Base-by-base conservation (phyloP, 2,797 vertebrate species). In the Buceros bicornis region DNA sequence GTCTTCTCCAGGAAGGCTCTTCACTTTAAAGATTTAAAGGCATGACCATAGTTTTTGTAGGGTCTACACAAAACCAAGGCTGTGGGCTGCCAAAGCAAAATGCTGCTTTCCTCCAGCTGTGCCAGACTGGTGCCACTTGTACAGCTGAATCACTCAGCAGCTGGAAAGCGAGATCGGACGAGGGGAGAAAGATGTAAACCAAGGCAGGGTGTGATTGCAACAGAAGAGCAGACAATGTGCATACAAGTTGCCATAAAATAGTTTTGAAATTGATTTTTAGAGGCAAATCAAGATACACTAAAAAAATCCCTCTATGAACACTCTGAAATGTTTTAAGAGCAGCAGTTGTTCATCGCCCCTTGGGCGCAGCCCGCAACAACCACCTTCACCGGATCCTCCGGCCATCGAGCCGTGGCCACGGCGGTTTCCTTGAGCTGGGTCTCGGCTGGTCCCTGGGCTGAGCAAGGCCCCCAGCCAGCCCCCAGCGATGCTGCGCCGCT, bases 151-250 rank as follows among this genome's bases (percentile, higher is more conserved):
- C 42, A 16, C 84, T 71, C 80, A 86, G 73, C 92, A 89, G 87
- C 95, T 91, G 95, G 96, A 89, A 94, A 81, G 64, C 57, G 88
- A 87, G 87, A 90, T 73, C 87, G 91, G 72, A 74, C 56, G 87
- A 84, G 58, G 79, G 65, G 25, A 86, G 66, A 76, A 94, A 65
- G 77, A 65, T 14, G 42, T 77, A 88, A 96, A 91, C 51, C 33
- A 33, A 86, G 54, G 77, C 5, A 3, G 73, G 80, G 69, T 84
- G 77, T 66, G 83, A 94, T 58, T 81, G 42, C 35, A 82, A 90
- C 72, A 91, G 80, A 18, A 74, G 62, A 79, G 43, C 76, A 91
- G 94, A 72, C 86, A 92, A 53, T 3, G 53, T 76, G 84, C 90
- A 73, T 82, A 90, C 84, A 94, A 82, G 66, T 82, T 82, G 74